These are phyloP conservation scores for Sceloporus tristichus DNA, from an alignment of 2,113 vertebrate species.

Conservation along the genomic window DNA sequence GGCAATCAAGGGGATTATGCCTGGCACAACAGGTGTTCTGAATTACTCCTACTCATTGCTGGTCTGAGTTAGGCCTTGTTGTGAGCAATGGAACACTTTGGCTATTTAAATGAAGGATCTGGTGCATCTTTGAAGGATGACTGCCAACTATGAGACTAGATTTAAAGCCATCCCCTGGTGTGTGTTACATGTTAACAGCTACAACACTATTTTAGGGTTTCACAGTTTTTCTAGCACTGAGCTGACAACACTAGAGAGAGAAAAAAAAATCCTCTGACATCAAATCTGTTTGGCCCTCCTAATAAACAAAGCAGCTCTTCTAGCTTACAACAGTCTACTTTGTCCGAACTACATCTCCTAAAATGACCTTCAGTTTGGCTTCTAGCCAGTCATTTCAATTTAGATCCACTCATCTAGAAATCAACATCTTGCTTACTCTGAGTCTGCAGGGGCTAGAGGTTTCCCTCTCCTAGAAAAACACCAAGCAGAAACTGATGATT, in stretches of 20 bases:
- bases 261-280: neutral
- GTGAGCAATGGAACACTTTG: neutral
- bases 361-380: conserved; percentile 17
- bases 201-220: neutral
- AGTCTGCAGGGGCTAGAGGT: neutral
- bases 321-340: accelerated
- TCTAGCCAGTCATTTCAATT: neutral
- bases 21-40: neutral
- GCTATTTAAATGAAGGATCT: neutral
- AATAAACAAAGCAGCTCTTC: conserved; percentile 5
- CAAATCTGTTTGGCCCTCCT: neutral
- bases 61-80: neutral
- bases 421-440: conserved; percentile 27
- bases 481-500: neutral
- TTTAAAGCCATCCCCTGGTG: neutral
- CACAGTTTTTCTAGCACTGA: neutral
- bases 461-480: conserved; percentile 1
- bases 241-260: neutral
- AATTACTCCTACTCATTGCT: neutral
- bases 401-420: conserved; percentile 18
- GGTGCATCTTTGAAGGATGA: neutral
- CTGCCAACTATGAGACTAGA: neutral
- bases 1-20: neutral
- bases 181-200: neutral
- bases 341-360: conserved; percentile 12